Percentiles rank a stretch among this genome's conserved stretches.
These are phyloP conservation scores for Pyxicephalus adspersus DNA, from an alignment of 2,113 vertebrate species.

Conservation along the genomic window DNA sequence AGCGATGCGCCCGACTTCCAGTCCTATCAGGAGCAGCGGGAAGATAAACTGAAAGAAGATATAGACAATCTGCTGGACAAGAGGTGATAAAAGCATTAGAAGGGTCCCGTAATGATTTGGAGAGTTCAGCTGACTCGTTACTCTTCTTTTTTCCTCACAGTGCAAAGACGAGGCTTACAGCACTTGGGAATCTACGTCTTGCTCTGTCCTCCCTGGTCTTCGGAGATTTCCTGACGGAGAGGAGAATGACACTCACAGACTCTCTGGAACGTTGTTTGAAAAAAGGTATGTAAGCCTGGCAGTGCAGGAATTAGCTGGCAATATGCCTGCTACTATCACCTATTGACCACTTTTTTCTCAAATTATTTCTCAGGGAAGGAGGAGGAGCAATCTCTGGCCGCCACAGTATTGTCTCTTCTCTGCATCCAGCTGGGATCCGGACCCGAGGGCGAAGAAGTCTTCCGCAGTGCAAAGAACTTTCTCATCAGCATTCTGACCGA, in stretches of 20 bases:
- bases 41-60: slow-evolving; percentile 90
- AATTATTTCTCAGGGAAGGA: slow-evolving; percentile 75
- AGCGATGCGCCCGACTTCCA: slow-evolving; percentile 80
- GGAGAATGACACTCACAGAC: slow-evolving; percentile 82
- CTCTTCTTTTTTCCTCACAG: slow-evolving; percentile 65
- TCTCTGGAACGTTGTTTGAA: slow-evolving; percentile 90
- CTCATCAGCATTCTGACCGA: slow-evolving; percentile 83
- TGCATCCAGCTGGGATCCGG: slow-evolving; percentile 92
- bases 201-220: slow-evolving; percentile 82
- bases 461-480: slow-evolving; percentile 80
- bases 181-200: slow-evolving; percentile 81
- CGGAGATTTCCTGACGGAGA: slow-evolving; percentile 85
- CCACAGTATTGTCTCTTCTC: slow-evolving; percentile 81
- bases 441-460: slow-evolving; percentile 84
- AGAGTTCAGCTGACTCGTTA: background rate
- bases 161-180: slow-evolving; percentile 80
- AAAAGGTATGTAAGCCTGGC: slow-evolving; percentile 74
- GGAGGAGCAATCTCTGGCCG: slow-evolving; percentile 88
- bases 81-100: slow-evolving; percentile 73
- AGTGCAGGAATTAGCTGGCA: background rate
- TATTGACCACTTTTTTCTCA: background rate
- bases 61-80: slow-evolving; percentile 90
- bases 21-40: slow-evolving; percentile 83
- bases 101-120: background rate
- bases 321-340: background rate